These are phyloP conservation scores for Notocelia uddmanniana DNA, from an alignment of 2,888 invertebrate genomes.

Conservation along the genomic window DNA sequence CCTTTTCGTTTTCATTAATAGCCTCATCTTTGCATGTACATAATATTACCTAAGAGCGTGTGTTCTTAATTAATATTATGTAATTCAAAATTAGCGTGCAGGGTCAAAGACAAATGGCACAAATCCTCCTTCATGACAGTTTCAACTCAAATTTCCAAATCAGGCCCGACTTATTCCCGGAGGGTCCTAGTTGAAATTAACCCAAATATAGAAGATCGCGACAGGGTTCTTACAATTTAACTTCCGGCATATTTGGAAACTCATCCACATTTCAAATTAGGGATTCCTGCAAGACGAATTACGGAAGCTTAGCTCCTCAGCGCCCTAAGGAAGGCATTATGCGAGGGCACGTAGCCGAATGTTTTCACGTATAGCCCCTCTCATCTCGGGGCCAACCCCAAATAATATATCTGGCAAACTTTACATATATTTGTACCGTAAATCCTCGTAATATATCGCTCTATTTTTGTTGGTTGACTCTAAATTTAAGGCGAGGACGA, in stretches of 20 bases:
- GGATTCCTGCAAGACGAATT: conserved; percentile 85
- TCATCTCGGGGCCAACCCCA: conserved; percentile 81
- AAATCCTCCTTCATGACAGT: conserved; percentile 11
- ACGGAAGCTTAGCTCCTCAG: conserved; percentile 77
- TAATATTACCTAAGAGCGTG: too few species aligned
- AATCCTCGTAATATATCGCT: conserved; percentile 85
- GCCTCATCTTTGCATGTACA: too few species aligned
- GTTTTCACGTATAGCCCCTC: conserved; percentile 83
- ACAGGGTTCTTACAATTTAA: conserved; percentile 53
- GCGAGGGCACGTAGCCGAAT: conserved; percentile 83
- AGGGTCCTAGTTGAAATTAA: conserved; percentile 16
- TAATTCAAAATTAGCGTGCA: too few species aligned
- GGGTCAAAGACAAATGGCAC: conserved; percentile 4
- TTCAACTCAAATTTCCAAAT: conserved; percentile 23
- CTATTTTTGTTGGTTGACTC: conserved; percentile 83
- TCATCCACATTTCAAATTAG: conserved; percentile 85
- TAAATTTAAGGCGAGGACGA: conserved; percentile 78
- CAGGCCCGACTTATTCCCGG: neutral
- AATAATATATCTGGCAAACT: conserved; percentile 85
- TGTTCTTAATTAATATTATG: too few species aligned
- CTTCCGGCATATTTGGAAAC: conserved; percentile 69
- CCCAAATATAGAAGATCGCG: conserved; percentile 33
- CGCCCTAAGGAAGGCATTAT: conserved; percentile 81
- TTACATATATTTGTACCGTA: conserved; percentile 86
- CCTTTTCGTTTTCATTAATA: too few species aligned